Base-by-base conservation (phyloP, 2,888 invertebrate genomes). In the Shargacucullia verbasci region DNA sequence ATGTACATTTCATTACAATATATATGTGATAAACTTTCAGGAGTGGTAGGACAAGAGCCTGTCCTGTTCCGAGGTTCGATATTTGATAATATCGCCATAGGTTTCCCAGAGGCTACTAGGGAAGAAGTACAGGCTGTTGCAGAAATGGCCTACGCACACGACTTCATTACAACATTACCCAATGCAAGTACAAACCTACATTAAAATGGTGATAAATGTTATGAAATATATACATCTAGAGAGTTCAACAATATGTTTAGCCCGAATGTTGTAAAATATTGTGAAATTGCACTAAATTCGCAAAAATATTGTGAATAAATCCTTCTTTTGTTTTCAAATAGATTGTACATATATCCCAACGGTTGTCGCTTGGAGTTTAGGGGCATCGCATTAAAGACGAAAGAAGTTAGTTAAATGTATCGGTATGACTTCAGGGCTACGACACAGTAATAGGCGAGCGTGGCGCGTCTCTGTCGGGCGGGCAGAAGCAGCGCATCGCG, bases 1-100 rank as follows among this genome's bases (percentile, higher is more conserved):
- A 35, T n/a, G 2, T 13, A 8, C 8, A 35, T 8, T 7, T 35
- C 8, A n/a, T 34, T 7, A 7, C 13, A 11, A 35, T 14, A 13
- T 1, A 14, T 14, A 14, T 40, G 13, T 55, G 8, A 5, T 13
- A 6, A 34, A 13, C 35, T 70, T 69, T 11, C 71, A 94, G 94
- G 98, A 33, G 95, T 98, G 9, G 98, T 98, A 5, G 97, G 97
- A 0, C 98, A 98, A 88, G 98, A 98, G 74, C 98, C 98, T 0
- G 96, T 97, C 0, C 92, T 98, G 5, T 98, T 98, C 89, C 96
- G 96, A 61, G 96, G 97, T 27, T 96, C 96, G 11, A 97, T 98
- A 70, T 94, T 94, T n/a, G 95, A 95, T 29, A 95, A 95, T 67
- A 95, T 95, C 54, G 91, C 96, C 1, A 97, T 97, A 80, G 98